These are phyloP conservation scores for Panagrolaimus sp. DNA, from an alignment of 1,140 invertebrate genomes.

Conservation along the genomic window DNA sequence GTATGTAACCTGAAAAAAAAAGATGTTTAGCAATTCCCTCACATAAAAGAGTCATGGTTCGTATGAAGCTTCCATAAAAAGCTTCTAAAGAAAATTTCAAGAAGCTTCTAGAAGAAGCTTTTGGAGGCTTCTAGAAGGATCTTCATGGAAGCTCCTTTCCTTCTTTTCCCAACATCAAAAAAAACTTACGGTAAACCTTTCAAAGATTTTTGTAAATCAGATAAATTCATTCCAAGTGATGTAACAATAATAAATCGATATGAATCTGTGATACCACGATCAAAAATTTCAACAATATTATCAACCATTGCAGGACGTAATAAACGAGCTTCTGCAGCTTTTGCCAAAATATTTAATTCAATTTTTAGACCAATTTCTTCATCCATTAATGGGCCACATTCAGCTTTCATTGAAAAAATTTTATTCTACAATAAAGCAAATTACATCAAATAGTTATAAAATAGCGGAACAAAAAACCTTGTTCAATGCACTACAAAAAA, in stretches of 20 bases:
- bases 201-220: not conserved
- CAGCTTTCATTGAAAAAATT: slow-evolving; percentile 2
- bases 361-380: not conserved
- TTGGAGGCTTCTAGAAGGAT: too few species aligned
- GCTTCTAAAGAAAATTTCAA: too few species aligned
- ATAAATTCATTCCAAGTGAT: not conserved
- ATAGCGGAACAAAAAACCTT: too few species aligned
- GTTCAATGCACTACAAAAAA: too few species aligned
- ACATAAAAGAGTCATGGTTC: too few species aligned
- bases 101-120: too few species aligned
- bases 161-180: too few species aligned
- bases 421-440: not conserved
- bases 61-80: too few species aligned
- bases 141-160: too few species aligned
- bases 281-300: not conserved
- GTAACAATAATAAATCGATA: slow-evolving; percentile 6
- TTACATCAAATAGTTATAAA: too few species aligned
- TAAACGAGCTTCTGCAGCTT: not conserved
- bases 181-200: too few species aligned
- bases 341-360: not conserved
- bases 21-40: too few species aligned
- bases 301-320: not conserved
- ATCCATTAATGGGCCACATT: not conserved
- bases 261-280: not conserved
- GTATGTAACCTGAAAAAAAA: not conserved